Percentiles rank a stretch among this genome's conserved stretches.
Conservation (phyloP, 2,113 vertebrate genomes). For the Pygoscelis antarcticus region DNA sequence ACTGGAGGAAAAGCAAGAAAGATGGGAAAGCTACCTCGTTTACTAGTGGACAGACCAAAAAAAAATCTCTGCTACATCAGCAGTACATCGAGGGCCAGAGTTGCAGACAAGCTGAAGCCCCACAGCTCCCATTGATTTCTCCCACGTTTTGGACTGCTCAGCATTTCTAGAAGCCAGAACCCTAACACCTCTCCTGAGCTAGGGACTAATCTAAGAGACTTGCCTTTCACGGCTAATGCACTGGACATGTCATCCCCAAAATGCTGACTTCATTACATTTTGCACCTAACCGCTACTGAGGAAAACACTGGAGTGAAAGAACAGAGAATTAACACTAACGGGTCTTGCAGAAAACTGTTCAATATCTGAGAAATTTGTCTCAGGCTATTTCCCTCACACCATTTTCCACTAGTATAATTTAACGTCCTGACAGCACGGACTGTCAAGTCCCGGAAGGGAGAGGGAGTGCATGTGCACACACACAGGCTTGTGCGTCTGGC, state of each 20-base stretch:
- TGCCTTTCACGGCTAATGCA: background rate
- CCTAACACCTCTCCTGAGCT: background rate
- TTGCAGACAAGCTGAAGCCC: background rate
- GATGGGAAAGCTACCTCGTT: background rate
- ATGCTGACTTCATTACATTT: constrained; percentile 14
- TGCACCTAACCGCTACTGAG: background rate
- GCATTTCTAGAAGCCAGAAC: constrained; percentile 1
- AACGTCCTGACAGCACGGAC: background rate
- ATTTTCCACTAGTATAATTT: background rate
- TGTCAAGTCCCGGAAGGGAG: background rate
- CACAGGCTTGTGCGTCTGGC: background rate
- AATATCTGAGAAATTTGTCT: constrained; percentile 40
- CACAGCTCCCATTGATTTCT: constrained; percentile 1
- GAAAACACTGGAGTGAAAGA: background rate
- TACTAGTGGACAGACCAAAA: background rate
- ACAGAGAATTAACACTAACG: background rate
- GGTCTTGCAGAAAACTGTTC: background rate
- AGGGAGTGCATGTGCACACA: background rate
- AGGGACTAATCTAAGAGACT: background rate
- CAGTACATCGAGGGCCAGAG: background rate
- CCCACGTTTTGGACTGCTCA: background rate
- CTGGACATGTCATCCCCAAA: background rate
- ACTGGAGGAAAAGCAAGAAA: background rate
- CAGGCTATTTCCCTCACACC: constrained; percentile 26
- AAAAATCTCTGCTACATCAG: background rate